Base-by-base conservation (phyloP, 2,888 invertebrate species). In the Strigamia maritima region DNA sequence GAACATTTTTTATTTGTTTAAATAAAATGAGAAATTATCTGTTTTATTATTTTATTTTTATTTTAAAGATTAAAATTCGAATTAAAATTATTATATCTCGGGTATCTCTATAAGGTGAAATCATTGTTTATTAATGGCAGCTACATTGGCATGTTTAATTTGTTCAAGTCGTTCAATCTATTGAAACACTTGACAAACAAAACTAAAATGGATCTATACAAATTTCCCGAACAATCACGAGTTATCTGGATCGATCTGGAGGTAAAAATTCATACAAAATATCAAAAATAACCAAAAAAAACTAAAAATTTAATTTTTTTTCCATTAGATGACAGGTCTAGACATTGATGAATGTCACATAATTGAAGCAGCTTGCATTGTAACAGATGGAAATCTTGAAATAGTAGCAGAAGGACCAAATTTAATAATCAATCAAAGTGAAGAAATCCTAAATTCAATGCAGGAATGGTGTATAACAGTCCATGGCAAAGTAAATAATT, bases 271-370 rank as follows among this genome's bases (percentile, higher is more conserved):
- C 35, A 6, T 6, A 35, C 35, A 35, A 35, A 35, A 35, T 35
- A 1, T 1, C 0, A 2, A 35, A 1, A 44, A 44, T 14, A 44
- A 44, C 16, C 0, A 44, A 44, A 2, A 44, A 44, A 44, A 14
- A 14, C 1, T 0, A 44, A 16, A 16, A 0, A 44, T 44, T 14
- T 1, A 44, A 14, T 12, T 14, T 0, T 44, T n/a, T n/a, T n/a
- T n/a, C n/a, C 44, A 79, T 35, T 84, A 92, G 91, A 94, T 98
- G 95, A 94, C 96, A 10, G 98, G 98, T 0, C 86, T 98, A 19
- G 90, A 97, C 84, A 85, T 92, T 76, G 88, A 91, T 0, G 90
- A 87, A 78, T 92, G 95, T 84, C 90, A 91, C 81, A 93, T 98
- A 79, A 86, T 98, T 83, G 98, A 98, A 89, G 90, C 97, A 79